Base-by-base conservation (phyloP, 2,888 invertebrate genomes). In the Rapana venosa region DNA sequence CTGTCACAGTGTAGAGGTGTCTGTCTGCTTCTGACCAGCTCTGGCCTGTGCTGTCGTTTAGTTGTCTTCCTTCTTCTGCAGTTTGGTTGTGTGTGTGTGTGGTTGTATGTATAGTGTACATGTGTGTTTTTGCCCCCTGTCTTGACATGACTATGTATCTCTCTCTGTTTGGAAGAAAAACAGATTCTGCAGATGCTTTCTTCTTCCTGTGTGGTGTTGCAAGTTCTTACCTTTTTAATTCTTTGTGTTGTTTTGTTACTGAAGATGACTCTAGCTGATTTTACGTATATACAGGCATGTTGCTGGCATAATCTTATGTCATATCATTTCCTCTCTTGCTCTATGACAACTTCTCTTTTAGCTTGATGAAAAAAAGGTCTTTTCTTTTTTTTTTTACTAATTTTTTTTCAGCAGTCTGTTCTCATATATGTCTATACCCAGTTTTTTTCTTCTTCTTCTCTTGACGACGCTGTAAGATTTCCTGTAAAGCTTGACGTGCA, bases 11-110 rank as follows among this genome's bases (percentile, higher is more conserved):
- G 22, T n/a, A 26, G 47, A 2, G 47, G 36, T 83, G 81, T 32
- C 30, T 79, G 66, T 70, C 88, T 81, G 88, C 88, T 88, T 88
- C 58, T 83, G 58, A 47, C 89, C 86, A 90, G 90, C 79, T 87
- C 86, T 47, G 47, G 2, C 35, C 58, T 36, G 87, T 30, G 36
- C 79, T 79, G 61, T 36, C 13, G 5, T 47, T 36, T 26, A 66
- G 17, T 22, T 66, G 47, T 66, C 1, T 77, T 77, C 79, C 32
- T 79, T 47, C 35, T 79, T 35, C 26, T 56, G 79, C 17, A 74
- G 8, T 74, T 26, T n/a, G n/a, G 26, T 74, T 66, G 66, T 66
- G 66, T 66, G 17, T 66, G n/a, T n/a, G n/a, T n/a, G n/a, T n/a
- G n/a, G n/a, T n/a, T n/a, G n/a, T n/a, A n/a, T n/a, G n/a, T n/a